A percentile compares a stretch with the other conserved stretches of the same genome.
These are phyloP conservation scores for Zaprionus capensis DNA, from an alignment of 1,140 invertebrate genomes.

Conservation along the genomic window DNA sequence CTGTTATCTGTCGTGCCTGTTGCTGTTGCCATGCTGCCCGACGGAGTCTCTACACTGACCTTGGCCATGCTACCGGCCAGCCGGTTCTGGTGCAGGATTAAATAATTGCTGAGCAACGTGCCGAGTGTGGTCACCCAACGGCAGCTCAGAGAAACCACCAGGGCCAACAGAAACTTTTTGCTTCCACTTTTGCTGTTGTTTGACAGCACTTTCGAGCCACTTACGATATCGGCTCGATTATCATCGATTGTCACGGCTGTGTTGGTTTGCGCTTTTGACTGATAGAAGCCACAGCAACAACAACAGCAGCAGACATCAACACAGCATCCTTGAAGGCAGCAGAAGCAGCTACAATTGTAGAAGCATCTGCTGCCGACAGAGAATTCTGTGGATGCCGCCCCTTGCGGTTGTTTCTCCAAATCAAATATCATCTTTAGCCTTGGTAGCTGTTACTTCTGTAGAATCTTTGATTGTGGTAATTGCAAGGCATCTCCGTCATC, in stretches of 20 bases:
- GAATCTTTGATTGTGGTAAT: not conserved
- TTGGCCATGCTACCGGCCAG: not conserved
- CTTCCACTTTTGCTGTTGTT: not conserved
- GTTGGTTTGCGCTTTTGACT: conserved; percentile 1
- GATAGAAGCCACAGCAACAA: conserved; percentile 35
- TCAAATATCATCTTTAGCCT: conserved; percentile 55
- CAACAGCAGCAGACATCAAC: conserved; percentile 59
- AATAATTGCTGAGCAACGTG: conserved; percentile 48
- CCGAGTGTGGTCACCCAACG: conserved; percentile 45
- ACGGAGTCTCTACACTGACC: not conserved
- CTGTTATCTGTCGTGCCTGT: not conserved
- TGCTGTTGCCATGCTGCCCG: not conserved
- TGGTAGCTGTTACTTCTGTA: not conserved
- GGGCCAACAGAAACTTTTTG: conserved; percentile 24
- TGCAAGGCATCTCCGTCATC: not conserved
- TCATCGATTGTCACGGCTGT: not conserved
- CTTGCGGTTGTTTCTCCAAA: conserved; percentile 28
- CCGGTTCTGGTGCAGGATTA: conserved; percentile 34
- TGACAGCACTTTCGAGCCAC: not conserved
- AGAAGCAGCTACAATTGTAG: conserved; percentile 68
- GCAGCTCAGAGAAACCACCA: conserved; percentile 33
- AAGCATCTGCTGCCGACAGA: conserved; percentile 45
- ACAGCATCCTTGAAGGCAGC: conserved; percentile 70
- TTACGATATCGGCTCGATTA: not conserved
- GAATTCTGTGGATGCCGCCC: not conserved